A percentile compares a stretch with the other conserved stretches of the same genome.
These are phyloP conservation scores for Drosophila pectinifera DNA, from an alignment of 1,140 invertebrate genomes.

Conservation along the genomic window DNA sequence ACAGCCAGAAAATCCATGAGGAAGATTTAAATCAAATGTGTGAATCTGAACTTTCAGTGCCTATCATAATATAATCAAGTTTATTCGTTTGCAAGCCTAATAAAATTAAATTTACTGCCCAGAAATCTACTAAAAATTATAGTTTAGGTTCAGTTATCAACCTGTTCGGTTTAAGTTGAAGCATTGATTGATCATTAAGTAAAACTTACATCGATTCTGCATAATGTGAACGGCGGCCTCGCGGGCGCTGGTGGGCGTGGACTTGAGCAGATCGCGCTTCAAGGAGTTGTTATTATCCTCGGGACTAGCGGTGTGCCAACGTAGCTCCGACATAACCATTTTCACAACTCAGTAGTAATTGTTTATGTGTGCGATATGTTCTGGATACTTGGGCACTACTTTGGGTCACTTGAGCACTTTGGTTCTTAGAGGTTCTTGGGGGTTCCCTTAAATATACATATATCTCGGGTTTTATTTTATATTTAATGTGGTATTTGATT, in stretches of 20 bases:
- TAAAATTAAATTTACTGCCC: background rate
- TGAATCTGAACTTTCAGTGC: too few species aligned
- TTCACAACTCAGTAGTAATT: slow-evolving; percentile 61
- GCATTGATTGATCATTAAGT: background rate
- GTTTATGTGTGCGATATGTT: slow-evolving; percentile 46
- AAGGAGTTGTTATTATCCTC: slow-evolving; percentile 84
- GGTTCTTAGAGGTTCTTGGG: slow-evolving; percentile 10
- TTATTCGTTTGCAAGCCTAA: background rate
- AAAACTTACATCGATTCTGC: slow-evolving; percentile 84
- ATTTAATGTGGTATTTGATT: background rate
- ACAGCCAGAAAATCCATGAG: background rate
- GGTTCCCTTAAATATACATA: background rate
- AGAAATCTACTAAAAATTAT: background rate
- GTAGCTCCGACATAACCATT: slow-evolving; percentile 85
- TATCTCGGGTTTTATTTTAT: background rate
- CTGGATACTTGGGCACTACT: slow-evolving; percentile 29
- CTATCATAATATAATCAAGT: background rate
- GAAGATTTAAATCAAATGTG: background rate
- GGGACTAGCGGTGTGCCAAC: slow-evolving; percentile 78
- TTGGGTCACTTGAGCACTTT: slow-evolving; percentile 22
- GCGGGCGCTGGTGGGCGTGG: slow-evolving; percentile 67
- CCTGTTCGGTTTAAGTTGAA: background rate
- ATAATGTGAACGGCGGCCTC: slow-evolving; percentile 77
- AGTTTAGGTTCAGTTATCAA: too few species aligned
- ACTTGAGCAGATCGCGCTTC: slow-evolving; percentile 80